Evolutionary conservation across 2,888 invertebrate species (phyloP).

Genomic region (Altica lythri): DNA sequence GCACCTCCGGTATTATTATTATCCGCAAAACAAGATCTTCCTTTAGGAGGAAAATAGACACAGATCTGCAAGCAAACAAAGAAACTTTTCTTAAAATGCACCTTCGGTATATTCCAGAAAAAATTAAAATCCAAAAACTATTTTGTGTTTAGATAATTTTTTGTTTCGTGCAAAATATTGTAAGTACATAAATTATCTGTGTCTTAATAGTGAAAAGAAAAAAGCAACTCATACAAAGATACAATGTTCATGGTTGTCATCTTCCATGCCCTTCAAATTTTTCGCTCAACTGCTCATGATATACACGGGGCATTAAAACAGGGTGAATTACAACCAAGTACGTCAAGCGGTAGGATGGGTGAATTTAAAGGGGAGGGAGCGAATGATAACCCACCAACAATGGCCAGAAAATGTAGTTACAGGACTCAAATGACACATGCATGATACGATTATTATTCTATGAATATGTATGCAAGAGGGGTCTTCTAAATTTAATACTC

Average conservation of each 20-base stretch:
- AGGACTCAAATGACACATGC: slow-evolving; percentile 57
- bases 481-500: slow-evolving; percentile 38
- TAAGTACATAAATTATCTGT: slow-evolving; percentile 2
- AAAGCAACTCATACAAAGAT: slow-evolving; percentile 23
- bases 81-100: too few species aligned
- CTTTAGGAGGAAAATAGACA: too few species aligned
- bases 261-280: slow-evolving; percentile 39
- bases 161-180: too few species aligned
- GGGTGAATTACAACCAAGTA: slow-evolving; percentile 24
- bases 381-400: slow-evolving; percentile 54
- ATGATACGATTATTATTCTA: slow-evolving; percentile 57
- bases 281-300: slow-evolving; percentile 41
- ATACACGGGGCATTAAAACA: slow-evolving; percentile 25
- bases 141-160: too few species aligned
- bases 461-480: slow-evolving; percentile 52
- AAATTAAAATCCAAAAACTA: too few species aligned
- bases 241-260: slow-evolving; percentile 32
- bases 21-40: too few species aligned
- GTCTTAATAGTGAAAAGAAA: slow-evolving; percentile 6
- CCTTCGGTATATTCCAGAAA: too few species aligned
- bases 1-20: too few species aligned
- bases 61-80: too few species aligned
- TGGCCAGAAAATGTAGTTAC: slow-evolving; percentile 56
- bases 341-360: slow-evolving; percentile 20
- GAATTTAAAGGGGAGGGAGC: slow-evolving; percentile 32